These are phyloP conservation scores for Eupithecia tripunctaria DNA, from an alignment of 2,888 invertebrate species.

Conservation along the genomic window DNA sequence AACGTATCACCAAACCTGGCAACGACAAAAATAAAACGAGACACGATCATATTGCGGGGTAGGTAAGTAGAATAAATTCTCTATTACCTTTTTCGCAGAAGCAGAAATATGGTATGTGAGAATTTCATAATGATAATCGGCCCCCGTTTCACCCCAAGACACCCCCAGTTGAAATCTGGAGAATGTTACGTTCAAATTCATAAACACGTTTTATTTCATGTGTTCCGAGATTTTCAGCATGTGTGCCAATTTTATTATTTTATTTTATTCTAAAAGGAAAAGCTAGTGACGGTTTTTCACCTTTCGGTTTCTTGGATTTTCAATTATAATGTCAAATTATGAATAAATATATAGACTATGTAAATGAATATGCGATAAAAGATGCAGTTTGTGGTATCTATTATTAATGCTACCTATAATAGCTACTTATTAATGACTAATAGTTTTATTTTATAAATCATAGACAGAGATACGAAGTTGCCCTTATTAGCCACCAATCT, in stretches of 20 bases:
- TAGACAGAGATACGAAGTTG: no score
- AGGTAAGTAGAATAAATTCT: neutral
- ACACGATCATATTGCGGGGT: neutral
- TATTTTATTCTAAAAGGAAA: neutral
- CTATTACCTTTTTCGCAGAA: constrained; percentile 10
- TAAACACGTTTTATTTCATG: neutral
- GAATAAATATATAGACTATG: no score
- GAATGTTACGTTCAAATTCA: constrained; percentile 2
- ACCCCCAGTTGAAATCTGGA: neutral
- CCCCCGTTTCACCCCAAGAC: neutral
- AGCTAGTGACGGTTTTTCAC: neutral
- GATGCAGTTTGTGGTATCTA: no score
- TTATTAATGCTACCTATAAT: no score
- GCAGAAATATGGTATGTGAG: constrained; percentile 2
- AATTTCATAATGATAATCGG: constrained; percentile 11
- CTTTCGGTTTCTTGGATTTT: neutral
- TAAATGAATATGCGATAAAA: no score
- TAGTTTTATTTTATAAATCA: no score
- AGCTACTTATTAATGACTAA: no score
- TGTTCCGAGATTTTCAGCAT: neutral
- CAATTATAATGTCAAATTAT: no score
- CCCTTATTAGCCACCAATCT: no score
- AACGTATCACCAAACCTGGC: neutral
- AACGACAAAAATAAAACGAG: neutral
- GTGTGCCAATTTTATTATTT: neutral